Evolutionary conservation across 2,113 vertebrate species (phyloP), one percentile per base, ranked within the genome.

Genomic region (Seriola rivoliana): DNA sequence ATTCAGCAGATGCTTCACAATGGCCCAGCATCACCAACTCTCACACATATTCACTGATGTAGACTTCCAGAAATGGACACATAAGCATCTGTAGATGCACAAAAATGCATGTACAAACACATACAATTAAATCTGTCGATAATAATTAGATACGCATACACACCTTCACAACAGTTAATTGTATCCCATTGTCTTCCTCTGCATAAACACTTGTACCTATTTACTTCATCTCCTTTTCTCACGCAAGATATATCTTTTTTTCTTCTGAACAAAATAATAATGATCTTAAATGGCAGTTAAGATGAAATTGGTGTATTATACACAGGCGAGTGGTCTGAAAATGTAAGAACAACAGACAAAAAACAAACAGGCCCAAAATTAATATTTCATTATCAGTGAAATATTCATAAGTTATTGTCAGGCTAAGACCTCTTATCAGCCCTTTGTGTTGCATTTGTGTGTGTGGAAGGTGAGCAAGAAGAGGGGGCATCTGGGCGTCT

Each of bases 1-100:
- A 66, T 93, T 92, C 84, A 80, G 83, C 85, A 89, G 88, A 89
- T 91, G 85, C 78, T 78, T 81, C 40, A 81, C 83, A 84, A 85
- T 55, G n/a, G 65, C 74, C 76, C 88, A 69, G 71, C 75, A 50
- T 74, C 88, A 76, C 62, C 82, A 84, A 23, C 71, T 79, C 71
- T 77, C 57, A 81, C 72, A 86, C 71, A 71, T 71, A 75, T 63
- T 78, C 75, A 89, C 48, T 75, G 38, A 69, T 32, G 52, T 40
- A 70, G 16, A 84, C 70, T 70, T 76, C 58, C 71, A 75, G 60
- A 74, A 29, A 74, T 21, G 78, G 55, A 88, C 64, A 72, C 62
- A 42, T 44, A 64, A 17, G 64, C 80, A 78, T 55, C 29, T 85
- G 87, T 55, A 65, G 71, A 66, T 38, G 36, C 48, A 80, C 58